These are phyloP conservation scores for Acleris emargana DNA, from an alignment of 2,888 invertebrate species.

Conservation along the genomic window DNA sequence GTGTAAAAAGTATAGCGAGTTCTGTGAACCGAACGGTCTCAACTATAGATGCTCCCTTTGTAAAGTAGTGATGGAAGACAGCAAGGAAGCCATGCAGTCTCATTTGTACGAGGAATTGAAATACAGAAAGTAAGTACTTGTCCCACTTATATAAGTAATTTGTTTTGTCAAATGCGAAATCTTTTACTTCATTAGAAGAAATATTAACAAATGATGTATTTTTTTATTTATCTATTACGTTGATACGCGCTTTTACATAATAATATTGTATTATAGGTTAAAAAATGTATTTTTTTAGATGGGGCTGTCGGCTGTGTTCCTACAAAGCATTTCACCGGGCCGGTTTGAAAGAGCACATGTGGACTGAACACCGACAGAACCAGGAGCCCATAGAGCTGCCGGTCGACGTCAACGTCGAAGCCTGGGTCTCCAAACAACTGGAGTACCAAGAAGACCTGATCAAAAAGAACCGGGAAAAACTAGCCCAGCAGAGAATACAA, in stretches of 20 bases:
- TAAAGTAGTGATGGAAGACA: conserved; percentile 80
- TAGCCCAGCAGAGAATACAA: conserved; percentile 54
- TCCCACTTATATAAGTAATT: not conserved
- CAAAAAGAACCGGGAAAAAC: conserved; percentile 52
- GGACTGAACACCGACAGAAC: conserved; percentile 69
- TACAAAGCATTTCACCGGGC: conserved; percentile 83
- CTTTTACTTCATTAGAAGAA: too few species aligned
- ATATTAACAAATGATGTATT: too few species aligned
- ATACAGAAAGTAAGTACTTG: conserved; percentile 84
- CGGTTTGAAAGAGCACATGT: conserved; percentile 81
- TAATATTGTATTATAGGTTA: too few species aligned
- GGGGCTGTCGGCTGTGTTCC: conserved; percentile 83
- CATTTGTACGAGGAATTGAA: conserved; percentile 88
- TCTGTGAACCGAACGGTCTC: conserved; percentile 80
- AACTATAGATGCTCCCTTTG: conserved; percentile 86
- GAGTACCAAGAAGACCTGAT: conserved; percentile 62
- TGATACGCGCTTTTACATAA: too few species aligned
- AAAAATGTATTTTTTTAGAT: conserved; percentile 67
- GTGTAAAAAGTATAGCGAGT: conserved; percentile 60
- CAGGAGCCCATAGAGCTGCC: conserved; percentile 67
- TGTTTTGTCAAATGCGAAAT: too few species aligned
- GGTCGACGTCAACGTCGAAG: conserved; percentile 72
- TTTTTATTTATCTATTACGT: too few species aligned
- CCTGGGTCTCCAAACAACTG: conserved; percentile 74
- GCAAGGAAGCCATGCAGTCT: conserved; percentile 84